Percentiles rank a stretch among this genome's conserved stretches.
Conservation (phyloP, 2,797 vertebrate species). For the Glossophaga mutica region DNA sequence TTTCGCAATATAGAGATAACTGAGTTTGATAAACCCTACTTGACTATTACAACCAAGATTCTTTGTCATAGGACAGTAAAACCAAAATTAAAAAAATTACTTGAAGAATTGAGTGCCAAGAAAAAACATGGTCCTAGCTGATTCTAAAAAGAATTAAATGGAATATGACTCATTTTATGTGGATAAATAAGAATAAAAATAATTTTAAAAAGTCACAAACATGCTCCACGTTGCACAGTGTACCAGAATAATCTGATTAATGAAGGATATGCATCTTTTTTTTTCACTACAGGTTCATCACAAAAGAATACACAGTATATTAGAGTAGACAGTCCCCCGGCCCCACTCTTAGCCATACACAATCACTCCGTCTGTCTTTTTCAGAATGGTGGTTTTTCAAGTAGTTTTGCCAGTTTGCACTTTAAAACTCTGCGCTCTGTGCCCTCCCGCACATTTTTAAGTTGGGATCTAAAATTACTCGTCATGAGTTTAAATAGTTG, state of each 20-base stretch:
- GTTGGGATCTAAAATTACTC: background rate
- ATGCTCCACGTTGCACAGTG: background rate
- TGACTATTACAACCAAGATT: background rate
- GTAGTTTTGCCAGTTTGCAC: background rate
- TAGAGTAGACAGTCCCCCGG: background rate
- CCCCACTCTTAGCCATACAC: rapidly evolving
- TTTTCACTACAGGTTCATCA: background rate
- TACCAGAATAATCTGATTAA: background rate
- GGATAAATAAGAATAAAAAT: background rate
- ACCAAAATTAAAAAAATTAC: background rate
- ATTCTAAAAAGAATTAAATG: background rate
- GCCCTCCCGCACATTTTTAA: background rate
- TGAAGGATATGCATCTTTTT: background rate
- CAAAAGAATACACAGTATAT: background rate
- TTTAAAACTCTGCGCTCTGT: background rate
- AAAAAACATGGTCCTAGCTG: background rate
- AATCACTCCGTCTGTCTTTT: background rate
- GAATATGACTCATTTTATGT: background rate
- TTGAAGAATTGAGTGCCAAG: background rate
- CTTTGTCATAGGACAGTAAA: background rate
- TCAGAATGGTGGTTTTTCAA: background rate
- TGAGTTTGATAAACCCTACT: background rate
- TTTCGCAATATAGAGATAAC: background rate
- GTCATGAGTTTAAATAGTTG: background rate
- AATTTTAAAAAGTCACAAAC: background rate